A percentile compares a stretch with the other conserved stretches of the same genome.
These are phyloP conservation scores for Percopsis omiscomaycus DNA, from an alignment of 2,797 vertebrate genomes.

Conservation along the genomic window DNA sequence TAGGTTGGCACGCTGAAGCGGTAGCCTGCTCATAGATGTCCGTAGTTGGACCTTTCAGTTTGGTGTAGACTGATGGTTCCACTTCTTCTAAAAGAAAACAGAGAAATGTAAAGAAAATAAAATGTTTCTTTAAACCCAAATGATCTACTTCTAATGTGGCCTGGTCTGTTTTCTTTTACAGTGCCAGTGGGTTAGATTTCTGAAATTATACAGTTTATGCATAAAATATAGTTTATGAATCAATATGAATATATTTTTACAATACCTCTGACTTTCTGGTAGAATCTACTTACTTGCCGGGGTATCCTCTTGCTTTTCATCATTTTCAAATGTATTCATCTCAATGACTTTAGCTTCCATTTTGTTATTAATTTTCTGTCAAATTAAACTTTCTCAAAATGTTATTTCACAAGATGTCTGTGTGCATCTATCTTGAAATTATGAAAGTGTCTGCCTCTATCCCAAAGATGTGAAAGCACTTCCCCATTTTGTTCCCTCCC, in stretches of 20 bases:
- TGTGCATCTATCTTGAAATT: conserved; percentile 1
- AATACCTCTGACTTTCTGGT: conserved; percentile 45
- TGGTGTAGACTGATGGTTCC: conserved; percentile 43
- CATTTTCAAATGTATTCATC: conserved; percentile 52
- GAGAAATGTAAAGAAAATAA: neutral
- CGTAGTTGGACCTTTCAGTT: conserved; percentile 49
- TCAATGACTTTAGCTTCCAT: conserved; percentile 58
- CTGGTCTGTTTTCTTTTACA: too few species aligned
- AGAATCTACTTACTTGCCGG: neutral
- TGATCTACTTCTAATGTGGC: too few species aligned
- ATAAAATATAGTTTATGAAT: too few species aligned
- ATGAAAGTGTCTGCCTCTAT: conserved; percentile 1
- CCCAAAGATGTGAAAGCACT: conserved; percentile 22
- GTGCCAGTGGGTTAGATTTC: too few species aligned
- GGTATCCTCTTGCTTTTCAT: conserved; percentile 1
- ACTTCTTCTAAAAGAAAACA: conserved; percentile 47
- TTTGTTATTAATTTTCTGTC: neutral
- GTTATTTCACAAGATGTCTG: neutral
- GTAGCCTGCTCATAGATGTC: conserved; percentile 60
- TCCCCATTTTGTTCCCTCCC: conserved; percentile 17
- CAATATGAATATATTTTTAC: neutral
- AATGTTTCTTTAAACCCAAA: too few species aligned
- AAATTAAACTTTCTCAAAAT: neutral
- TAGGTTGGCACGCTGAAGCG: neutral
- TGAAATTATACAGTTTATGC: too few species aligned